Percentiles rank a stretch among this genome's conserved stretches.
phyloP scores from a whole-genome alignment of 2,113 vertebrate species.

The Actenoides hombroni region DNA sequence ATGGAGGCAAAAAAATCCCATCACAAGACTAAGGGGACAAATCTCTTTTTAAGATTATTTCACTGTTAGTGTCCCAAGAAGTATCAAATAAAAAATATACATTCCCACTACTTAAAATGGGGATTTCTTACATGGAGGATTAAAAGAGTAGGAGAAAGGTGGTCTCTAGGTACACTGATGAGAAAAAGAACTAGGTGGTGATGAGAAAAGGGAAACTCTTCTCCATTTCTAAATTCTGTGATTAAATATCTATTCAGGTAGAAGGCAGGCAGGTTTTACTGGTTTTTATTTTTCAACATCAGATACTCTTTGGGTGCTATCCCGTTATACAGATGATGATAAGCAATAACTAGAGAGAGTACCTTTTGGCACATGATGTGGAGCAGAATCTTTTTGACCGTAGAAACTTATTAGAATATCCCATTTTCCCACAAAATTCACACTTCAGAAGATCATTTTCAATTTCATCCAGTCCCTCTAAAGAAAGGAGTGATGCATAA shows the following conservation, averaged over 20 bases:
- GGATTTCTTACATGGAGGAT: neutral
- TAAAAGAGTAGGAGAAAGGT: neutral
- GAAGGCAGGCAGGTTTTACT: neutral
- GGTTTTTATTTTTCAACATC: neutral
- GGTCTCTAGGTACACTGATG: neutral
- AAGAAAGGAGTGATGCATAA: constrained; percentile 35
- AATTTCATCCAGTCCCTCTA: constrained; percentile 83
- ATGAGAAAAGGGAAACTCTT: neutral
- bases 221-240: neutral
- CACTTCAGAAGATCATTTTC: constrained; percentile 90
- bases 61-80: neutral
- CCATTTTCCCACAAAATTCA: constrained; percentile 95
- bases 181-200: neutral
- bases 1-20: neutral
- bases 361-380: constrained; percentile 95
- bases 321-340: neutral
- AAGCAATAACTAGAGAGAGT: neutral
- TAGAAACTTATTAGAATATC: constrained; percentile 90
- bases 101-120: neutral
- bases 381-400: constrained; percentile 97
- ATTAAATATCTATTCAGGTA: neutral
- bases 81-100: neutral
- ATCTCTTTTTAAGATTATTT: neutral
- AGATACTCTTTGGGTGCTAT: neutral
- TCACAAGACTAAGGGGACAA: neutral